Percentiles rank a stretch among this genome's conserved stretches.
Conservation (phyloP, 2,113 vertebrate species). For the Tachysurus fulvidraco region DNA sequence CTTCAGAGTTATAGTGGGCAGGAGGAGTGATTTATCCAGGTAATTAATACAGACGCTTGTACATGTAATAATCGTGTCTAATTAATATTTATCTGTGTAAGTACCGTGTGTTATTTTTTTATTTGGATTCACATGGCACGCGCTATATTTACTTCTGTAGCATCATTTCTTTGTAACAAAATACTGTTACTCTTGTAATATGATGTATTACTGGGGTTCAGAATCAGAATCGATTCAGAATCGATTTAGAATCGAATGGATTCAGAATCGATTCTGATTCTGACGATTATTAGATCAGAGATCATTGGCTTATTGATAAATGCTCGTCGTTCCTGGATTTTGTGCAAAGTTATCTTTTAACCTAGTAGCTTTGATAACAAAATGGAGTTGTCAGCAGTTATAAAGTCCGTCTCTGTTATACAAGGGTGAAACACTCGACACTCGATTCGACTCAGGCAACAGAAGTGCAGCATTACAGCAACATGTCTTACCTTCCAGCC, state of each 20-base stretch:
- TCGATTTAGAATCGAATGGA: no score
- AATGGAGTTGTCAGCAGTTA: constrained; percentile 39
- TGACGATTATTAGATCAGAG: neutral
- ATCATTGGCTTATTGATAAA: neutral
- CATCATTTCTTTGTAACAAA: neutral
- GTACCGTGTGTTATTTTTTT: neutral
- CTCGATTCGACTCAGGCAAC: neutral
- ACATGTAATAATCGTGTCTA: neutral
- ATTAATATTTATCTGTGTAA: neutral
- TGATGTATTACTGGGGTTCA: neutral
- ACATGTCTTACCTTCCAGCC: constrained; percentile 78
- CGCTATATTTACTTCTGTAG: neutral
- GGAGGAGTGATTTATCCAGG: neutral
- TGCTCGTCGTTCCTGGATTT: neutral
- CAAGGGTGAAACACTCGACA: constrained; percentile 1
- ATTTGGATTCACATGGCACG: neutral
- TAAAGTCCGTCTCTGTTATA: neutral
- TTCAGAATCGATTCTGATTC: no score
- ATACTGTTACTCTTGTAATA: no score
- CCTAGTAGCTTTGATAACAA: constrained; percentile 13
- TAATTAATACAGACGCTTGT: neutral
- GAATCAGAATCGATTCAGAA: no score
- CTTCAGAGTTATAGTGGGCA: neutral
- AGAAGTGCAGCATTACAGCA: constrained; percentile 6
- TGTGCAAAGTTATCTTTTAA: neutral